phyloP scores from a whole-genome alignment of 2,113 vertebrate genomes.

The Synodontis membranacea region DNA sequence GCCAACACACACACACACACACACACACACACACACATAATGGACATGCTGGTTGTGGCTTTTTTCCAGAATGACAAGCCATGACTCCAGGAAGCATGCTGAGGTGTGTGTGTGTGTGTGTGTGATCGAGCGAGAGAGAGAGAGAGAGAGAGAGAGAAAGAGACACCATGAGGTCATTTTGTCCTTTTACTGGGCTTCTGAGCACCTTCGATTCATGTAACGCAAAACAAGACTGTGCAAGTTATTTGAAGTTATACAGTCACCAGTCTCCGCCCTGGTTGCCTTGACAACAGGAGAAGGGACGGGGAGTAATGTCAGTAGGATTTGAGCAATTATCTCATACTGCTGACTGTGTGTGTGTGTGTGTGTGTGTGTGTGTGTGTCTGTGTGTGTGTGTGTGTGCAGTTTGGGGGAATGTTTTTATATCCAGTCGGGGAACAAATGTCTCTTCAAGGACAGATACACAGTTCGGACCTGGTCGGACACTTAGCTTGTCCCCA shows the following conservation, averaged over 20 bases:
- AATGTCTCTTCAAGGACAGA: not conserved
- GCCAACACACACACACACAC: constrained; percentile 39
- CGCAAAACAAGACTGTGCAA: not conserved
- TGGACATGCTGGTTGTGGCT: constrained; percentile 24
- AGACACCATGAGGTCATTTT: not conserved
- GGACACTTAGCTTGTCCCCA: not conserved
- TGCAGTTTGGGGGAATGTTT: not conserved
- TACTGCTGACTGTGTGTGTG: constrained; percentile 31
- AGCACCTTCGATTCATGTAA: not conserved
- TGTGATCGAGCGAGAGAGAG: constrained; percentile 4
- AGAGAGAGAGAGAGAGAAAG: not conserved
- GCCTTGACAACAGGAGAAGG: constrained; percentile 40
- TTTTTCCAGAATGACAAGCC: constrained; percentile 9
- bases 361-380: constrained; percentile 5
- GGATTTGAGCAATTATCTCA: constrained; percentile 66
- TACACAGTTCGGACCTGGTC: not conserved
- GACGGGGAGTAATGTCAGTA: constrained; percentile 45
- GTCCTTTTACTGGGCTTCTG: not conserved
- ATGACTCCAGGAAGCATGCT: constrained; percentile 18
- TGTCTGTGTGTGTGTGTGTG: not conserved
- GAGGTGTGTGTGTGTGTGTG: constrained; percentile 17
- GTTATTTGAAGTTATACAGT: constrained; percentile 29
- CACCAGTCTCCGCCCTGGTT: constrained; percentile 23
- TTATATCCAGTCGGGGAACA: too few species aligned
- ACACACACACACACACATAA: constrained; percentile 32